These are phyloP conservation scores for Halcyon leucocephala DNA, from an alignment of 2,797 vertebrate genomes.

Conservation along the genomic window DNA sequence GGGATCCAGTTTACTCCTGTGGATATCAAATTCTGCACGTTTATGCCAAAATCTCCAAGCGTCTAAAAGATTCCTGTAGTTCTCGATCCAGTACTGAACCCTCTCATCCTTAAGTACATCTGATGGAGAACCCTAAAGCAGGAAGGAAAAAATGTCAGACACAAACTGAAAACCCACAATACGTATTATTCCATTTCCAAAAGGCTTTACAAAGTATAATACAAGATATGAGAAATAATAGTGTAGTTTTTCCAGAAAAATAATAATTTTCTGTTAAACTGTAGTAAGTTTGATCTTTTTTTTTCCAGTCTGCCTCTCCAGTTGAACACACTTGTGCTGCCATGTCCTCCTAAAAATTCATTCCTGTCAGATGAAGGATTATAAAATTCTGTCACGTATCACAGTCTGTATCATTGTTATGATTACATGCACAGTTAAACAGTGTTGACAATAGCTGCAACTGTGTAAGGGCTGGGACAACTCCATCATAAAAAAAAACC, in stretches of 20 bases:
- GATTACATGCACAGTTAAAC: background rate
- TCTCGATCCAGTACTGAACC: slow-evolving; percentile 99
- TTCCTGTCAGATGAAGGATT: background rate
- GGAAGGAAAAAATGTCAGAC: background rate
- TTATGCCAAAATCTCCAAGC: slow-evolving; percentile 99
- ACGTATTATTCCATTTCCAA: background rate
- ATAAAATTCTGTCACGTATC: background rate
- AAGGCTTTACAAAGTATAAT: background rate
- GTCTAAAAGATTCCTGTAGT: slow-evolving; percentile 96
- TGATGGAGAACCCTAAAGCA: slow-evolving; percentile 88
- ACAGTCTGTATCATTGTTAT: background rate
- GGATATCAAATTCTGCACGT: slow-evolving; percentile 98
- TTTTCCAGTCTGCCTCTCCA: background rate
- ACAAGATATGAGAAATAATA: background rate
- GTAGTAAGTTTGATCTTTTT: background rate
- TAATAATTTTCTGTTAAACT: background rate
- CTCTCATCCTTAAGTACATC: slow-evolving; percentile 96
- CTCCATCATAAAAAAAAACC: background rate
- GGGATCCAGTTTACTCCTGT: slow-evolving; percentile 95
- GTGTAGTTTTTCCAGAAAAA: background rate
- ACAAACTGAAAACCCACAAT: background rate
- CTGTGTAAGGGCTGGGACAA: background rate
- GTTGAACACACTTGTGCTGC: background rate
- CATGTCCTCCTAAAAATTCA: fast-evolving
- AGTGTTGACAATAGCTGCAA: background rate